Base-by-base conservation (phyloP, 2,888 invertebrate genomes). In the Colostygia pectinataria region DNA sequence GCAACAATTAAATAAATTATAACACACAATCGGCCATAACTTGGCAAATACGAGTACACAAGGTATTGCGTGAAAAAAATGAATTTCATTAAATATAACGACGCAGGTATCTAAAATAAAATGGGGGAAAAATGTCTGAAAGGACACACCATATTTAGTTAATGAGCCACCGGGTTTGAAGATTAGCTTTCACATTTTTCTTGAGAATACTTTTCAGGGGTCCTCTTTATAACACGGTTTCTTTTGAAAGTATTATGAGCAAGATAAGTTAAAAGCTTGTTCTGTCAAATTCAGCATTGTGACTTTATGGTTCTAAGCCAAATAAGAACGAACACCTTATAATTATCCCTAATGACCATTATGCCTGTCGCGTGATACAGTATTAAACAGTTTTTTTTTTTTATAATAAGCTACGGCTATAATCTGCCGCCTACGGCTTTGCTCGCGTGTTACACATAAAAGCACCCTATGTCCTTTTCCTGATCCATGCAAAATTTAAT, bases 101-200 rank as follows among this genome's bases (percentile, higher is more conserved):
- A n/a, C n/a, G n/a, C n/a, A 43, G 34, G n/a, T 34, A 2, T 32
- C 13, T 20, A 4, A 43, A 34, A 13, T 27, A 24, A 53, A 39
- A 42, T 36, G 33, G 20, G 10, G 18, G 13, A 38, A 42, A 46
- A 50, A 45, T 10, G 32, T 32, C 34, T 46, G 41, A 47, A 53
- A 53, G 41, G 38, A 50, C 49, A 55, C 52, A 48, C 52, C 44
- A 23, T 53, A 61, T 59, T 61, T 53, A 51, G 52, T 31, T 53
- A 57, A 61, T 56, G 57, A 57, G 53, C 32, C 44, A 34, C 50
- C 12, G 55, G 51, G 49, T 40, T 33, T 40, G 33, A 32, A 52
- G 57, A 59, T 57, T 57, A 59, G 56, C 55, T 42, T 33, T 53
- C 46, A 57, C 51, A 57, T 53, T 53, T 36, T 41, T 44, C 44